Conservation (phyloP, 2,113 vertebrate genomes). For the Aptenodytes forsteri region DNA sequence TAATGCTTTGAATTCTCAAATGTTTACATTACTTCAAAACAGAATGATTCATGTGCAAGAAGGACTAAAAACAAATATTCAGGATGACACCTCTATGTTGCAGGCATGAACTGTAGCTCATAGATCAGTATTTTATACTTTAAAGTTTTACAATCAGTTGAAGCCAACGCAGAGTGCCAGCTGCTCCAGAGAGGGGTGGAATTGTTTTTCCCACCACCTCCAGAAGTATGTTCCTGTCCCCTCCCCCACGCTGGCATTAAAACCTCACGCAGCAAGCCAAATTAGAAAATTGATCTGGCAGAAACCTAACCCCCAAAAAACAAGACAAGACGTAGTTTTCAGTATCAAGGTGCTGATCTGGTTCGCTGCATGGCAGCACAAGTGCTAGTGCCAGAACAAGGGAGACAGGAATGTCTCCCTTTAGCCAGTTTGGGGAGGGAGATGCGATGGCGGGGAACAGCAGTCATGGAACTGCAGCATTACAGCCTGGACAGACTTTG, state of each 20-base stretch:
- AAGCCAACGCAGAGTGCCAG: neutral
- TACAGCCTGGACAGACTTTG: neutral
- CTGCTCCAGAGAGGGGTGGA: neutral
- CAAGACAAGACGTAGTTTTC: neutral
- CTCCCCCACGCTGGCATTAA: neutral
- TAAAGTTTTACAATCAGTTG: neutral
- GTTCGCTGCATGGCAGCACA: neutral
- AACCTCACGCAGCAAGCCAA: neutral
- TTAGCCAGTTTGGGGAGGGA: neutral
- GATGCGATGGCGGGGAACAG: fast-evolving
- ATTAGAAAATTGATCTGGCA: neutral
- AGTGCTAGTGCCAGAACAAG: neutral
- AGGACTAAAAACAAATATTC: neutral
- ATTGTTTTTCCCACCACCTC: neutral
- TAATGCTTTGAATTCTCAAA: neutral
- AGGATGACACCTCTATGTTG: neutral
- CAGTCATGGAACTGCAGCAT: neutral
- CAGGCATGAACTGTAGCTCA: neutral
- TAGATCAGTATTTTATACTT: neutral
- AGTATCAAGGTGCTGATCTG: neutral
- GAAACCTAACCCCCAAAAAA: neutral
- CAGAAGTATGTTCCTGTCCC: neutral
- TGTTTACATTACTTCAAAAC: neutral
- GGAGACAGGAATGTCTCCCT: neutral
- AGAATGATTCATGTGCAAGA: neutral